These are phyloP conservation scores for Isotomurus palustris DNA, from an alignment of 2,888 invertebrate genomes.

Conservation along the genomic window DNA sequence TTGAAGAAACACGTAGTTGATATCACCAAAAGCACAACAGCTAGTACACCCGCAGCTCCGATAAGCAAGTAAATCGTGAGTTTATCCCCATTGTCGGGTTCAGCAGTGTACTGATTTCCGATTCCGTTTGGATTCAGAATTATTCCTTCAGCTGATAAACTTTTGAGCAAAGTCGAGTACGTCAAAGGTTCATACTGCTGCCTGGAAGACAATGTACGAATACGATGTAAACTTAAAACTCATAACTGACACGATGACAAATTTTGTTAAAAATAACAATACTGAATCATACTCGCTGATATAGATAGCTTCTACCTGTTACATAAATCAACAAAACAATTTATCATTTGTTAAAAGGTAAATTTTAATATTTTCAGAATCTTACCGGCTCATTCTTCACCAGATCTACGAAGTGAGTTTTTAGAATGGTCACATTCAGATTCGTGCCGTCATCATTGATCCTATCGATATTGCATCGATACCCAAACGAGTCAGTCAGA, in stretches of 20 bases:
- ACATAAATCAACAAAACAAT: no score
- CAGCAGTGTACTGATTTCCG: constrained; percentile 49
- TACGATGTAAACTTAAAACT: no score
- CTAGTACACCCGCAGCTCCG: constrained; percentile 26
- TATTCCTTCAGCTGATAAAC: no score
- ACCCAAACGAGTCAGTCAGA: constrained; percentile 55
- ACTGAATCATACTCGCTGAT: no score
- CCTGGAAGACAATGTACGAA: no score
- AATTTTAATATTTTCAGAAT: no score
- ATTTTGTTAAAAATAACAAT: no score
- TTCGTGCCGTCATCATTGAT: constrained; percentile 47
- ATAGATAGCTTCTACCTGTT: no score
- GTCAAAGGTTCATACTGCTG: no score
- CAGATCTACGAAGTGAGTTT: constrained; percentile 32
- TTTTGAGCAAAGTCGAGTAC: no score
- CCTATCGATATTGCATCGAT: constrained; percentile 60
- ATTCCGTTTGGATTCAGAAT: constrained; percentile 5
- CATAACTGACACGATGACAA: no score
- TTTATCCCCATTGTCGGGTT: background rate
- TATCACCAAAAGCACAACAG: constrained; percentile 17
- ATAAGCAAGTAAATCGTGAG: constrained; percentile 22
- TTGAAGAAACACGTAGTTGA: constrained; percentile 33
- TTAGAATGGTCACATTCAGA: constrained; percentile 4
- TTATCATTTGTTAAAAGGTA: no score
- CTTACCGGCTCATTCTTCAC: constrained; percentile 49